Evolutionary conservation across 2,113 vertebrate species (phyloP).

Genomic region (Agapornis roseicollis): DNA sequence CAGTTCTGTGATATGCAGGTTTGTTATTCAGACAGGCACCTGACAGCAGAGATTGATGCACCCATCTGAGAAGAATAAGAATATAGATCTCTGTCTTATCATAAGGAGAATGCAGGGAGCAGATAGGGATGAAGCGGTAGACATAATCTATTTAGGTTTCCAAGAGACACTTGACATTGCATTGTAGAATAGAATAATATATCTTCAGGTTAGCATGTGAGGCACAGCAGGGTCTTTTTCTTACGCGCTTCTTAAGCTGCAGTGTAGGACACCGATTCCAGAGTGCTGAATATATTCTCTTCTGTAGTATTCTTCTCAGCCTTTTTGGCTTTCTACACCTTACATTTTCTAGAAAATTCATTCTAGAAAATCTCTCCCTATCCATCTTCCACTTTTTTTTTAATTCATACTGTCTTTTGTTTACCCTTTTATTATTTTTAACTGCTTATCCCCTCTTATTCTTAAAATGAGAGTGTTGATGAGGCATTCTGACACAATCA

Average conservation of each 20-base stretch:
- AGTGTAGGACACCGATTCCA: not conserved
- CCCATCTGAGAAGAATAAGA: slow-evolving; percentile 59
- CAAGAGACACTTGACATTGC: slow-evolving; percentile 54
- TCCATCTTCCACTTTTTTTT: not conserved
- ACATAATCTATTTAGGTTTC: slow-evolving; percentile 64
- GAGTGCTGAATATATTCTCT: not conserved
- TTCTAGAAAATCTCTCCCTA: not conserved
- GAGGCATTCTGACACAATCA: not conserved
- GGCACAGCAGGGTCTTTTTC: not conserved
- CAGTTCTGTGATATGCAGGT: slow-evolving; percentile 63
- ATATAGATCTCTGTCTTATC: slow-evolving; percentile 72
- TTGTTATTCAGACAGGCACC: slow-evolving; percentile 46
- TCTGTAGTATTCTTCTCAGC: not conserved
- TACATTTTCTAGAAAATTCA: not conserved
- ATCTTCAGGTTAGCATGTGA: slow-evolving; percentile 27
- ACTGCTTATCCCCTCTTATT: not conserved
- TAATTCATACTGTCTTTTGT: accelerated
- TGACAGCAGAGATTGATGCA: slow-evolving; percentile 69
- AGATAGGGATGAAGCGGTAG: slow-evolving; percentile 50
- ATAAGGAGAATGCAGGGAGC: slow-evolving; percentile 41
- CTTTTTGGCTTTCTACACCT: not conserved
- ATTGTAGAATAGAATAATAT: slow-evolving; percentile 38
- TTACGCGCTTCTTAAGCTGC: not conserved
- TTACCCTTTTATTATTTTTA: not conserved
- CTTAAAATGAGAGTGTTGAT: not conserved